These are phyloP conservation scores for Temnothorax ravouxi DNA, from an alignment of 2,888 invertebrate species.

Conservation along the genomic window DNA sequence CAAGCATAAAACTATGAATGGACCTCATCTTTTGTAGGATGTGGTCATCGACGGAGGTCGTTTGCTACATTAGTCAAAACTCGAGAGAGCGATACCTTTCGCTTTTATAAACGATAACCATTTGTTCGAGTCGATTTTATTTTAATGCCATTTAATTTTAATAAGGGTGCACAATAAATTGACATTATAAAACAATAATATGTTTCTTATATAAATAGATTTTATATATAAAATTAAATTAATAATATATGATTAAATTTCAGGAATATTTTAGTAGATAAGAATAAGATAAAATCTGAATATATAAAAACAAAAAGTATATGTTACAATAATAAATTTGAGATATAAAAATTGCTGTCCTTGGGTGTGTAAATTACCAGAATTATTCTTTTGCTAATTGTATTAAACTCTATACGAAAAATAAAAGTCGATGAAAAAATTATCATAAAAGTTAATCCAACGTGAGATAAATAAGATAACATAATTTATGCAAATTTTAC, in stretches of 20 bases:
- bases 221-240: not conserved
- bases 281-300: not conserved
- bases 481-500: not conserved
- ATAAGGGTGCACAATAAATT: not conserved
- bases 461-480: not conserved
- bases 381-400: not conserved
- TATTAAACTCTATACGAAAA: not conserved
- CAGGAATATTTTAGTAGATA: not conserved
- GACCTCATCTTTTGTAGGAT: conserved; percentile 39
- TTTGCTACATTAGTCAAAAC: conserved; percentile 17
- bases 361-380: not conserved
- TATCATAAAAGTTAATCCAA: not conserved
- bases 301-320: not conserved
- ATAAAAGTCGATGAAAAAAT: not conserved
- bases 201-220: not conserved
- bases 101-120: not conserved
- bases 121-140: not conserved
- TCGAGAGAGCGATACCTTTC: not conserved
- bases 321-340: not conserved
- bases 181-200: not conserved
- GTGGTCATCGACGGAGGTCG: not conserved
- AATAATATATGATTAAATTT: not conserved
- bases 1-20: conserved; percentile 71
- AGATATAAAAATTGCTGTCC: not conserved
- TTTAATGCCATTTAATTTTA: not conserved